Base-by-base conservation (phyloP, 2,888 invertebrate species). In the Lepidochrysops patricia region DNA sequence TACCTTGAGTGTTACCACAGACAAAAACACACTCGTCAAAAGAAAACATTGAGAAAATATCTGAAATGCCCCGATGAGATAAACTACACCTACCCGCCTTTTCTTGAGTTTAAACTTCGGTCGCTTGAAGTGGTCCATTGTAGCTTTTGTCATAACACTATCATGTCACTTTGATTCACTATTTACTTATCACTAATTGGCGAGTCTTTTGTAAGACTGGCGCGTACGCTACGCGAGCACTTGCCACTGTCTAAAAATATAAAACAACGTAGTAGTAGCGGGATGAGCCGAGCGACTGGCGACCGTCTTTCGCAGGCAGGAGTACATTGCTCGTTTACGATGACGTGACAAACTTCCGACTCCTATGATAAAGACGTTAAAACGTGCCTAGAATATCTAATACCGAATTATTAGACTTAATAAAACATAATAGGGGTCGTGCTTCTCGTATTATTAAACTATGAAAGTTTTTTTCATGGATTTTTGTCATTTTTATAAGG, bases 71-170 rank as follows among this genome's bases (percentile, higher is more conserved):
- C 37, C 19, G 35, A 15, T 27, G 35, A n/a, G 25, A 29, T 37
- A 50, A 12, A 61, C 9, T 26, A 52, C 19, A 73, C 77, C 64
- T 72, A 79, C 80, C 79, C 80, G 70, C 64, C 86, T 74, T 64
- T 77, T 72, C 65, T 71, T 80, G 68, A 73, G 71, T 68, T 76
- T 79, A 66, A 76, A 73, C 64, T 80, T 76, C 68, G 80, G 84
- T 60, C 86, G 75, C 69, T 79, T 76, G 65, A 87, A 82, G 67
- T 82, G 82, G 67, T 85, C 82, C 85, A 68, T 67, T 34, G 60
- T 61, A 75, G 77, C 81, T 78, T 84, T 84, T 72, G 88, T 88
- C 88, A 88, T 88, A 86, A 88, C 69, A 70, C 69, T 66, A 77
- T 77, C 86, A 85, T 85, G 61, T 73, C 78, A 77, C 75, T 74